These are phyloP conservation scores for Zootermopsis nevadensis DNA, from an alignment of 2,888 invertebrate species.

Conservation along the genomic window DNA sequence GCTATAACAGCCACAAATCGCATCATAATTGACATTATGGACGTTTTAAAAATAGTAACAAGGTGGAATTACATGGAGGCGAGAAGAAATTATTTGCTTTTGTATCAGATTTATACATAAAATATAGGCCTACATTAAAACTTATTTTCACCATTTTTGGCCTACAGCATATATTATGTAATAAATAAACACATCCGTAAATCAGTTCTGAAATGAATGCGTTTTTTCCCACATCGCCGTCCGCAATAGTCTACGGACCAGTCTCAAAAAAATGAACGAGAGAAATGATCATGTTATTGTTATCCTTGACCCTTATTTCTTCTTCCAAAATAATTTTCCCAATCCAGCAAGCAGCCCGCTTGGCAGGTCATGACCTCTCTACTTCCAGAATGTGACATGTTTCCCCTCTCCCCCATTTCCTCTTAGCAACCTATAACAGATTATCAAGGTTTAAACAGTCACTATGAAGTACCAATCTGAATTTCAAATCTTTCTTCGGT, in stretches of 20 bases:
- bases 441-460: not conserved
- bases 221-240: not conserved
- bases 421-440: not conserved
- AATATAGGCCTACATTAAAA: no score
- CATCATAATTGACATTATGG: no score
- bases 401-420: no score
- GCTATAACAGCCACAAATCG: no score
- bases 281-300: not conserved
- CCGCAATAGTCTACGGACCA: not conserved
- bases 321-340: not conserved
- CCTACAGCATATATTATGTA: no score
- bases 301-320: not conserved
- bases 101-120: no score
- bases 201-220: not conserved
- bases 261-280: not conserved
- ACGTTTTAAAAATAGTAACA: no score
- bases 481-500: not conserved
- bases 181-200: not conserved
- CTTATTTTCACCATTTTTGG: no score
- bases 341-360: not conserved
- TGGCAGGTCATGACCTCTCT: not conserved
- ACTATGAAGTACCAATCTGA: not conserved
- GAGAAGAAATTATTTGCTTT: no score
- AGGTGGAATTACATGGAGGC: no score
- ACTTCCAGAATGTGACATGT: not conserved